Evolutionary conservation across 2,888 invertebrate species (phyloP), one percentile per base, ranked within the genome.

Genomic region (Cylloceria caligata): DNA sequence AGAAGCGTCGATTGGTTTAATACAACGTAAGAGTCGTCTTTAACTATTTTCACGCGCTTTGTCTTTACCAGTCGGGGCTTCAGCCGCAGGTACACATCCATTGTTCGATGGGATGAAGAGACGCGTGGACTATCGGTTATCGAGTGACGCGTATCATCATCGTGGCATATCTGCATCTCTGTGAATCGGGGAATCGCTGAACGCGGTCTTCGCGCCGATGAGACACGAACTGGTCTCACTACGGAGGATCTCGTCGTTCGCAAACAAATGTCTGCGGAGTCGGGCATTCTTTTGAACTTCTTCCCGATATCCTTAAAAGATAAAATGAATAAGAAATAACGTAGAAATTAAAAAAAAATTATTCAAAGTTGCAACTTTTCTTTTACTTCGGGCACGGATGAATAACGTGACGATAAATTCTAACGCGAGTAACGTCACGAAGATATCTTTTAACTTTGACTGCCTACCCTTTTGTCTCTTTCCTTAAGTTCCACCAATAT

Each of bases 61-160:
- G 76, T 39, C 11, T 73, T 75, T 16, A 71, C 64, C 4, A 92
- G 3, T 88, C 92, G 92, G 0, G 95, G 94, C 85, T 94, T 94
- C 74, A 95, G 86, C 67, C 94, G 92, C 57, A 95, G 89, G 83
- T 94, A 95, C 9, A 95, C 94, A 87, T 94, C 93, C 34, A 94
- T 85, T 60, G 86, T 87, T 60, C 82, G 83, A 24, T 36, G 30
- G 36, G 81, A 57, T 6, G 39, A 67, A 2, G 19, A 1, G 6
- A 69, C 57, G 60, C 79, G 68, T 0, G 78, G 80, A 79, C 82
- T 75, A 60, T 85, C 78, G 57, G 83, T 69, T 16, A 73, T 80
- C 16, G 77, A 75, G 34, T 16, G 62, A 11, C 64, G 93, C 92
- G 81, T 93, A 92, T 83, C 94, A 93, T 72, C 72, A 6, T 80